A percentile compares a stretch with the other conserved stretches of the same genome.
Evolutionary conservation across 2,888 invertebrate genomes (phyloP).

Genomic region (Dicyrtomina minuta): DNA sequence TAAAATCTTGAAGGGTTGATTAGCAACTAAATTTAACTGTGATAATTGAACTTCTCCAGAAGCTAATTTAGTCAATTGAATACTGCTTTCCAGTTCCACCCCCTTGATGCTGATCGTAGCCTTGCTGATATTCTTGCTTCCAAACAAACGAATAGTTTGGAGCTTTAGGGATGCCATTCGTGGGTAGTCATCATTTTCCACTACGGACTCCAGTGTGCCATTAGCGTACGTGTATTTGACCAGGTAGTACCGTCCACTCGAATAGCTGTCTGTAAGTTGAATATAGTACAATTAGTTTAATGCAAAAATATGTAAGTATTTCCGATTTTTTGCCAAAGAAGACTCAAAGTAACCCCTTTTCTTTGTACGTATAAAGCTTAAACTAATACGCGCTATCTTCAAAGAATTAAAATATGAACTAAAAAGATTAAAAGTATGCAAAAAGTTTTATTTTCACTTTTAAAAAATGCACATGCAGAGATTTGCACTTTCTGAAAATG

Average conservation of each 20-base stretch:
- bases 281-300: too few species aligned
- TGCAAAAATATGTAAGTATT: not conserved
- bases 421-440: too few species aligned
- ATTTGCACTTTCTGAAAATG: too few species aligned
- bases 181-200: slow-evolving; percentile 39
- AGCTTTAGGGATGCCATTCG: slow-evolving; percentile 37
- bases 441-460: too few species aligned
- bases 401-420: too few species aligned
- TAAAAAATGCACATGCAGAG: too few species aligned
- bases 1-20: slow-evolving; percentile 20
- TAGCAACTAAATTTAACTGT: slow-evolving; percentile 38
- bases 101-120: slow-evolving; percentile 39
- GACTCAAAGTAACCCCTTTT: too few species aligned
- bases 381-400: too few species aligned
- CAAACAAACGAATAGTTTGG: slow-evolving; percentile 41
- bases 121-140: slow-evolving; percentile 27
- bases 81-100: slow-evolving; percentile 2
- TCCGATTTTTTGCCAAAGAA: too few species aligned
- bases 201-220: slow-evolving; percentile 23
- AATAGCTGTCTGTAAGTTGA: slow-evolving; percentile 41
- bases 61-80: slow-evolving; percentile 33
- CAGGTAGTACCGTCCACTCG: slow-evolving; percentile 41
- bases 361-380: too few species aligned
- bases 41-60: slow-evolving; percentile 43
- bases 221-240: slow-evolving; percentile 30